Conservation (phyloP, 2,113 vertebrate species). For the Percina caprodes region DNA sequence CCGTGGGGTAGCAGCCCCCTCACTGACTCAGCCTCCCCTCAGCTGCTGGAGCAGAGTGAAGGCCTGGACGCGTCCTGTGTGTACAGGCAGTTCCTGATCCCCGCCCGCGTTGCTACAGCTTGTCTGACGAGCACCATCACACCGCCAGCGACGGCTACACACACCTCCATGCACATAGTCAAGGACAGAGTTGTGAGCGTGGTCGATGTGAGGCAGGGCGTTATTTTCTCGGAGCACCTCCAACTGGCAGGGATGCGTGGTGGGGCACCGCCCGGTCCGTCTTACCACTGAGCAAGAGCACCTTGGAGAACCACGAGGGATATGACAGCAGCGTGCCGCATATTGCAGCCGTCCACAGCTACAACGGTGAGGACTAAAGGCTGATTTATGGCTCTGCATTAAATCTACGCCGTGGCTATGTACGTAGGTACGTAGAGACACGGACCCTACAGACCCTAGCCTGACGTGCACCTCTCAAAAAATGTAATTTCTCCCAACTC, state of each 20-base stretch:
- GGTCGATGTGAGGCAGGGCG: slow-evolving; percentile 93
- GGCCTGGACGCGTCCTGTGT: slow-evolving; percentile 89
- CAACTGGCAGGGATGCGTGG: slow-evolving; percentile 89
- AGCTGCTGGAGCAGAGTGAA: slow-evolving; percentile 89
- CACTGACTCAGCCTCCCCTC: slow-evolving; percentile 91
- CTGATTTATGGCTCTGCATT: too few relatives aligned
- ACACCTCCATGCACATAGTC: slow-evolving; percentile 77
- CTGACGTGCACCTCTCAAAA: too few relatives aligned
- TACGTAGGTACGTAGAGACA: too few relatives aligned
- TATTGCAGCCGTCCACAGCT: slow-evolving; percentile 89
- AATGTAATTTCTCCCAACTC: too few relatives aligned
- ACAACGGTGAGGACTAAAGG: slow-evolving; percentile 86
- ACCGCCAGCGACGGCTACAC: slow-evolving; percentile 81
- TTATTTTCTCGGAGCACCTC: slow-evolving; percentile 92
- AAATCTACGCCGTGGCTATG: too few relatives aligned
- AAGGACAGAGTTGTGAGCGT: slow-evolving; percentile 88
- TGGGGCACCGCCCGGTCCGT: slow-evolving; percentile 88
- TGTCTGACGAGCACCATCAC: slow-evolving; percentile 84
- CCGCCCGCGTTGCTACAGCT: slow-evolving; percentile 87
- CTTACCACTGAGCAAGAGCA: slow-evolving; percentile 88
- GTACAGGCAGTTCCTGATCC: slow-evolving; percentile 90
- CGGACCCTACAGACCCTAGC: too few relatives aligned
- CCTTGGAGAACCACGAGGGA: slow-evolving; percentile 88
- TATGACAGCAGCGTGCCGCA: slow-evolving; percentile 89
- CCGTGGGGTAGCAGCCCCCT: slow-evolving; percentile 95